Conservation (phyloP, 30 jellyfish, hydroid and myxozoan species). For the Haliclystus octoradiatus region DNA sequence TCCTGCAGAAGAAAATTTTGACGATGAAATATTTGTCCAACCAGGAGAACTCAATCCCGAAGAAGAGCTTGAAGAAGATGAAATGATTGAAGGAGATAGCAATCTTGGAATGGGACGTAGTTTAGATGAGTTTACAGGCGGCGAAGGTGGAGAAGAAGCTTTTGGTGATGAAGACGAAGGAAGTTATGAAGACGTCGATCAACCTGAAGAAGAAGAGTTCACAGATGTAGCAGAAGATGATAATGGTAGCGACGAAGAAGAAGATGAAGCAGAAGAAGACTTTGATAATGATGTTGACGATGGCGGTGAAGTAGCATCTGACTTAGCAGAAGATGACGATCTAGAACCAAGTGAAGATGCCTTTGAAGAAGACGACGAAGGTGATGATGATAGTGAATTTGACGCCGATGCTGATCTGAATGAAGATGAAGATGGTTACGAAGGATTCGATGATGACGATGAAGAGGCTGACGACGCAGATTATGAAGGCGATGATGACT, state of each 20-base stretch:
- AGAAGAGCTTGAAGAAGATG: neutral
- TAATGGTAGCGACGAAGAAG: constrained; percentile 3
- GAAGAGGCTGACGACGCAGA: constrained; percentile 6
- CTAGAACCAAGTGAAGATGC: constrained; percentile 3
- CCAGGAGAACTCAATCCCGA: neutral
- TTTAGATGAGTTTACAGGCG: constrained; percentile 21
- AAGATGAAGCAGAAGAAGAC: neutral
- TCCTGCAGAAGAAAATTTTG: neutral
- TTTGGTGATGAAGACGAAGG: constrained; percentile 47
- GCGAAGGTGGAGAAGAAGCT: neutral
- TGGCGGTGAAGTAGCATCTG: constrained; percentile 10
- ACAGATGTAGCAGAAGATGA: neutral
- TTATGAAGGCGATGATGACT: neutral
- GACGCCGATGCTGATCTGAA: constrained; percentile 1
- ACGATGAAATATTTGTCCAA: neutral
- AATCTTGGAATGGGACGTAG: constrained; percentile 35
- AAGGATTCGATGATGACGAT: neutral
- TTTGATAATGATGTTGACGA: constrained; percentile 12
- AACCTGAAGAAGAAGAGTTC: neutral
- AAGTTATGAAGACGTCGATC: constrained; percentile 14
- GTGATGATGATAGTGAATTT: constrained; percentile 3
- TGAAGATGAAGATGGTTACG: neutral
- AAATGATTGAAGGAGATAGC: constrained; percentile 23
- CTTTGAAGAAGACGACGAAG: neutral
- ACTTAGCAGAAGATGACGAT: neutral